Conservation (phyloP, 2,113 vertebrate species). For the Hippopotamus amphibius region DNA sequence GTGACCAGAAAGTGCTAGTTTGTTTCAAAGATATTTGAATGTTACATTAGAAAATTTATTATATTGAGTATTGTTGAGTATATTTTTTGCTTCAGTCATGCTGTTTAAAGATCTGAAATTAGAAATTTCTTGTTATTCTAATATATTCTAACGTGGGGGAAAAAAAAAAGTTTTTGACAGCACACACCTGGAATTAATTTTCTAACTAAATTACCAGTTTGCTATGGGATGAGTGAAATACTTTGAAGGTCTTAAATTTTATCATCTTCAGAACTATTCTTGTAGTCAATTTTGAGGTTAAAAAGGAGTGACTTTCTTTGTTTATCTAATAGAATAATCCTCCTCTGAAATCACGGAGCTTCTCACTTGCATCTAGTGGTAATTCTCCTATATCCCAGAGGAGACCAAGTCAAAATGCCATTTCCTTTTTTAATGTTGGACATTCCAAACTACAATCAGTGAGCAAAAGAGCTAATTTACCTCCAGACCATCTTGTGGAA, state of each 20-base stretch:
- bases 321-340: conserved; percentile 94
- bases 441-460: conserved; percentile 91
- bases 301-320: conserved; percentile 79
- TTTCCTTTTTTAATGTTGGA: conserved; percentile 91
- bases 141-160: conserved; percentile 33
- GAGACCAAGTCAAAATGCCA: conserved; percentile 93
- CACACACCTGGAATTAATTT: conserved; percentile 25
- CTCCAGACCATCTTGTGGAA: conserved; percentile 96
- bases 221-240: conserved; percentile 1
- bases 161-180: background rate
- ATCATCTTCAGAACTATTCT: conserved; percentile 37
- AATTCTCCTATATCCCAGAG: conserved; percentile 94
- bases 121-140: conserved; percentile 24
- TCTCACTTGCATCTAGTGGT: conserved; percentile 95
- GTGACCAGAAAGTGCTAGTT: conserved; percentile 4
- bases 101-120: conserved; percentile 55
- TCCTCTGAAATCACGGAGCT: conserved; percentile 96
- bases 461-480: conserved; percentile 90
- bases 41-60: conserved; percentile 19
- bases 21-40: background rate
- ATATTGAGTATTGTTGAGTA: background rate
- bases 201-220: conserved; percentile 33
- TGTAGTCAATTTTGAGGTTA: conserved; percentile 32
- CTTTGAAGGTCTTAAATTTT: conserved; percentile 53
- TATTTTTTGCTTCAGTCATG: conserved; percentile 26